Conservation (phyloP, 2,113 vertebrate genomes). For the Neopipo cinnamomea region DNA sequence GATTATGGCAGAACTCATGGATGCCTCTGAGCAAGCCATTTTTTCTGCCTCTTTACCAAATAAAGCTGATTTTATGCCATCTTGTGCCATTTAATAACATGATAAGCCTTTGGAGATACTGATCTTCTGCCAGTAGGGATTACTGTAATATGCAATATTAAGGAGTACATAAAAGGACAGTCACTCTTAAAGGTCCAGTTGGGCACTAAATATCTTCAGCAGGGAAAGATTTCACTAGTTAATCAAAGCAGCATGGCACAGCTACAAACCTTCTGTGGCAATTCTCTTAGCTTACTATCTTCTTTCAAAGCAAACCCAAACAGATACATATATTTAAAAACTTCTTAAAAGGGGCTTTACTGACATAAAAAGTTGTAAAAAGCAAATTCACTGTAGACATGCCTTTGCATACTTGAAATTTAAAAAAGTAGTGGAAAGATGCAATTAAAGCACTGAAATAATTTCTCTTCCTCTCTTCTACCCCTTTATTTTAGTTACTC, state of each 20-base stretch:
- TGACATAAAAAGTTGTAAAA: neutral
- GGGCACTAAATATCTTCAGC: neutral
- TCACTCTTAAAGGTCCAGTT: neutral
- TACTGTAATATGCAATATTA: neutral
- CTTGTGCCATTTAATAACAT: neutral
- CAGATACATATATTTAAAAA: fast-evolving
- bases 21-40: neutral
- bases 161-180: neutral
- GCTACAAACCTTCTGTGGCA: neutral
- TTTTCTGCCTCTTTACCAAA: neutral
- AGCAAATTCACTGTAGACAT: neutral
- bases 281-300: neutral
- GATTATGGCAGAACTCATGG: neutral
- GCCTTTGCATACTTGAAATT: neutral
- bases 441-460: neutral
- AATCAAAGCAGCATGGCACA: neutral
- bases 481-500: neutral
- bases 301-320: neutral
- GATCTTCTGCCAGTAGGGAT: neutral
- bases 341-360: neutral
- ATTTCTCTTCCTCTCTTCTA: neutral
- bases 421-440: neutral
- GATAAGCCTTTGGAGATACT: neutral
- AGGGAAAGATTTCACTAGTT: neutral
- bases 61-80: neutral